Evolutionary conservation across 1,140 invertebrate species (phyloP), one percentile per base, ranked within the genome.

Genomic region (Manduca sexta): DNA sequence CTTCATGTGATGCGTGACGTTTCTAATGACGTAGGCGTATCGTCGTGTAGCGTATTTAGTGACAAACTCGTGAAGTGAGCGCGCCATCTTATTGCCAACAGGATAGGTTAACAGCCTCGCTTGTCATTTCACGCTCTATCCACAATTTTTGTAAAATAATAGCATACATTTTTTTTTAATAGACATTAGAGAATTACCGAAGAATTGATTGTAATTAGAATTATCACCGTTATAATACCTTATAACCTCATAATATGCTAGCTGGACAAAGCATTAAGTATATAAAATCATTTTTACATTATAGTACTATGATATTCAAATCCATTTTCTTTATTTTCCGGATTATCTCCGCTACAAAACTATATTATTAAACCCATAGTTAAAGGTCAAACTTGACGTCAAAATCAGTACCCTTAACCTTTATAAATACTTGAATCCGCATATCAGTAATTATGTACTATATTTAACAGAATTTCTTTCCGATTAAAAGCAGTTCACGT

Each of bases 351-450:
- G 21, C 1, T 8, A 8, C 21, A 26, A 26, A 26, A 26, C 21
- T 26, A 26, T 26, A 26, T 26, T 26, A 8, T 26, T n/a, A n/a
- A n/a, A n/a, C 4, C 21, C 21, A 26, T 26, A 26, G 21, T 26
- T 26, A 26, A 52, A 46, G 50, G 44, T 42, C 46, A 47, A 17
- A 39, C 30, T 10, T 52, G 50, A 52, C 50, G 44, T 52, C 50
- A 46, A 4, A 15, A 10, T 44, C 42, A 10, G 12, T 17, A 39
- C 42, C 34, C 42, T 52, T 43, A 50, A 43, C 49, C 43, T 52
- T 52, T 52, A 31, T 11, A 41, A 52, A 41, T 12, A 42, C 12
- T 39, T 16, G 26, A 52, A 41, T 12, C 16, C 41, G 26, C 42
- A 47, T 52, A 47, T 46, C 41, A 43, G 38, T 33, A 26, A 26